Evolutionary conservation across 2,888 invertebrate genomes (phyloP), one percentile per base, ranked within the genome.

Genomic region (Odontocerum albicorne): DNA sequence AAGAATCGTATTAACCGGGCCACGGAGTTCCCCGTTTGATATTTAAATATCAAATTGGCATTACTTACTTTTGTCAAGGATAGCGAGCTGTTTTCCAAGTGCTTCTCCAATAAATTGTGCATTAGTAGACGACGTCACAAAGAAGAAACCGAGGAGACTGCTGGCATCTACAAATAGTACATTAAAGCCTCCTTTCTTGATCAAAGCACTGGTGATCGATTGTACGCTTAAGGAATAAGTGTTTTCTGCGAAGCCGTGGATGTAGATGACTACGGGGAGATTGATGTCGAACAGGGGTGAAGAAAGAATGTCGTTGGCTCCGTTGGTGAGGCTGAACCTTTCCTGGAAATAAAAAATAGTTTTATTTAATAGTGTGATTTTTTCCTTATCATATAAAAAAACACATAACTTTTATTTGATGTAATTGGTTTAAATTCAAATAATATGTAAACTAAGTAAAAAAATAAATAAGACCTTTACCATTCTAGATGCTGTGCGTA

Each of bases 91-190:
- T 4, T 13, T 16, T 39, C 72, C 77, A 2, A 77, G 61, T 32
- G 57, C 65, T 51, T 68, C 64, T 1, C 77, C 77, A 32, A 77
- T 74, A 64, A 72, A 72, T 1, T 65, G 64, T 10, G 75, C 72
- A 64, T 71, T 68, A 1, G 70, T 72, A 35, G 69, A 64, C 47
- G 77, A 67, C 21, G 73, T 72, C 1, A 74, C 64, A 63, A 77
- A 77, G 58, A 73, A 61, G 66, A 65, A 71, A 2, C 60, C 60
- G 63, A 77, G 70, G 7, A 73, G 65, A 0, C 72, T 65, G 63
- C 75, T 74, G 32, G 71, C 68, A 63, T 77, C 76, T 62, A 77
- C 65, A 0, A 73, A 75, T 21, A 77, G 47, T 38, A 75, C 65
- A 59, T 72, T 60, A 12, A 36, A 13, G 8, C 32, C 35, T n/a